A percentile compares a stretch with the other conserved stretches of the same genome.
phyloP scores from a whole-genome alignment of 2,888 invertebrate genomes.

The Smittia aterrima region DNA sequence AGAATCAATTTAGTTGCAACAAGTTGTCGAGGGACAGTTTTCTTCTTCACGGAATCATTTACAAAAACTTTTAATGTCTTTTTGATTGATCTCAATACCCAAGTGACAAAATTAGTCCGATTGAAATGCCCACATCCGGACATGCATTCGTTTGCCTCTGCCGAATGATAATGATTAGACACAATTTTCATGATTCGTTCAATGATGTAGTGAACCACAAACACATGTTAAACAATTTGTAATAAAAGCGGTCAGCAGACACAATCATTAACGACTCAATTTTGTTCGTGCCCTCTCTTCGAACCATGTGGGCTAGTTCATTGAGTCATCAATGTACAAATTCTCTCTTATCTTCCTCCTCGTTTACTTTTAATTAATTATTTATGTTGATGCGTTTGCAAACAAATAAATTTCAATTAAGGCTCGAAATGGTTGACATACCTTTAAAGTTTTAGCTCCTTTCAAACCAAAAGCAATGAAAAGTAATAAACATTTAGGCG shows the following conservation, averaged over 20 bases:
- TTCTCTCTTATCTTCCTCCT: not conserved
- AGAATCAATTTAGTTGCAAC: not conserved
- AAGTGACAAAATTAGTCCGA: conserved; percentile 27
- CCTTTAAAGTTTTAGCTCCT: too few relatives aligned
- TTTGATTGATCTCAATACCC: conserved; percentile 31
- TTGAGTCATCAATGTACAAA: not conserved
- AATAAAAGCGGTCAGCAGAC: not conserved
- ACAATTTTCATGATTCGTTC: not conserved
- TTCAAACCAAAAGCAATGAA: too few relatives aligned
- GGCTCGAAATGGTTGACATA: too few relatives aligned
- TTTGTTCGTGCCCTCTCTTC: not conserved
- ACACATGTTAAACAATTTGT: not conserved
- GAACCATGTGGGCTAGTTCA: not conserved
- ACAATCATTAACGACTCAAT: not conserved
- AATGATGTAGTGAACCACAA: not conserved
- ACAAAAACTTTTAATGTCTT: conserved; percentile 33
- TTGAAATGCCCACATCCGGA: conserved; percentile 36
- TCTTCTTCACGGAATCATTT: not conserved
- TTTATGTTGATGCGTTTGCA: not conserved
- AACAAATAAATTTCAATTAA: too few relatives aligned
- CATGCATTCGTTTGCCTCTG: not conserved
- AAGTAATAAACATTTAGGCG: too few relatives aligned
- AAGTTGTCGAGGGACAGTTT: not conserved
- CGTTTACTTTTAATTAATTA: not conserved
- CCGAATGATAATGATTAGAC: not conserved